phyloP scores from a whole-genome alignment of 2,797 vertebrate genomes.

The Aeoliscus strigatus region DNA sequence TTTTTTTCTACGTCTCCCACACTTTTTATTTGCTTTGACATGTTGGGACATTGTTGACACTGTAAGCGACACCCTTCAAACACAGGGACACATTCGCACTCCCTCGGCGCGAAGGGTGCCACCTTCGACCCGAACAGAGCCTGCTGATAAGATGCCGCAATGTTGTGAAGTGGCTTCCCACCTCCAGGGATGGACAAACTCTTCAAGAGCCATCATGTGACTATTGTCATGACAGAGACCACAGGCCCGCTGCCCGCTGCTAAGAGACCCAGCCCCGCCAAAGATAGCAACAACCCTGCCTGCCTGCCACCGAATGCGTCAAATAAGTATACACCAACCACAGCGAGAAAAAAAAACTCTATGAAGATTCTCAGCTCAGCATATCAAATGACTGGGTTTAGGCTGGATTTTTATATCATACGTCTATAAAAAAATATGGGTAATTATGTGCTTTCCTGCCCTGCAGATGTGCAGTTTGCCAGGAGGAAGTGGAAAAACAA shows the following conservation, averaged over 20 bases:
- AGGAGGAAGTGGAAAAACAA: slow-evolving; percentile 47
- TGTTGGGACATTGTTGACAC: no score
- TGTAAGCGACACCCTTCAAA: slow-evolving; percentile 7
- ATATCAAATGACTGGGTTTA: slow-evolving; percentile 56
- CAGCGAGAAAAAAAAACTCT: slow-evolving; percentile 42
- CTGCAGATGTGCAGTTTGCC: slow-evolving; percentile 44
- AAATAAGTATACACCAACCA: slow-evolving; percentile 26
- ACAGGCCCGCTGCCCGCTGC: slow-evolving; percentile 34
- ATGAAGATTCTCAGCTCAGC: slow-evolving; percentile 51
- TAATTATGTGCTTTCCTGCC: slow-evolving; percentile 46
- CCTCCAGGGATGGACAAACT: slow-evolving; percentile 35
- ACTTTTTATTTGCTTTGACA: no score
- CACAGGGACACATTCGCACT: not conserved
- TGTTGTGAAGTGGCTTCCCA: no score
- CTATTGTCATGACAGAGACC: slow-evolving; percentile 48
- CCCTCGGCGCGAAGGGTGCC: not conserved
- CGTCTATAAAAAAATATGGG: slow-evolving; percentile 34
- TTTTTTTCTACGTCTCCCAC: no score
- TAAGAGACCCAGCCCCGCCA: slow-evolving; percentile 50
- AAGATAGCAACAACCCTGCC: slow-evolving; percentile 50
- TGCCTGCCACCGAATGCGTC: slow-evolving; percentile 10
- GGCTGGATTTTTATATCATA: slow-evolving; percentile 50
- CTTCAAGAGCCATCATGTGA: slow-evolving; percentile 47
- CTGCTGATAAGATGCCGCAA: slow-evolving; percentile 24
- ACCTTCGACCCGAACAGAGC: not conserved